These are phyloP conservation scores for Nematostella vectensis DNA, from an alignment of 92 coral and sea anemone species.

Conservation along the genomic window DNA sequence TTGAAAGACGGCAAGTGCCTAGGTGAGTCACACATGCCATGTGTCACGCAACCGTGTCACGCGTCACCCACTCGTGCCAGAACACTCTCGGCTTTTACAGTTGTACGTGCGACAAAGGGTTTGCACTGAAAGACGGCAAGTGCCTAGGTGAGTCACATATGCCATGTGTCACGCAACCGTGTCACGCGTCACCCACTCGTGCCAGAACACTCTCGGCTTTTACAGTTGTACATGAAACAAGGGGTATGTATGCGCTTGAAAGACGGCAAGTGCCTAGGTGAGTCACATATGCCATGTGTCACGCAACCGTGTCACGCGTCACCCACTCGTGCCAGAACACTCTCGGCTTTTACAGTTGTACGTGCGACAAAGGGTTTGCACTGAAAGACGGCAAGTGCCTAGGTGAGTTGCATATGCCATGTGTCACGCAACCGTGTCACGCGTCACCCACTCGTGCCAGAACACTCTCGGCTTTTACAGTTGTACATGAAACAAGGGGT, in stretches of 20 bases:
- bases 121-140: conserved; percentile 25
- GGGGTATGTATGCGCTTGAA: conserved; percentile 37
- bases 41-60: conserved; percentile 22
- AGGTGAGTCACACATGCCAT: no score
- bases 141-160: conserved; percentile 45
- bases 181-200: conserved; percentile 31
- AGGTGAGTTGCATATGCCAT: conserved; percentile 38
- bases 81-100: conserved; percentile 51
- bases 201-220: conserved; percentile 62
- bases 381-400: conserved; percentile 34
- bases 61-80: conserved; percentile 40
- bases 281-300: no score
- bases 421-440: conserved; percentile 22
- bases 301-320: conserved; percentile 21
- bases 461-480: conserved; percentile 51
- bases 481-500: conserved; percentile 50
- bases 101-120: conserved; percentile 50
- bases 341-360: conserved; percentile 45
- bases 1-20: conserved; percentile 31
- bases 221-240: conserved; percentile 41
- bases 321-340: conserved; percentile 60
- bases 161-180: no score
- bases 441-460: conserved; percentile 40
- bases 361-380: conserved; percentile 45
- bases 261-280: conserved; percentile 49